Evolutionary conservation across 35 echinoderm and acorn worm species (phyloP), one percentile per base, ranked within the genome.

Genomic region (Lytechinus variegatus): DNA sequence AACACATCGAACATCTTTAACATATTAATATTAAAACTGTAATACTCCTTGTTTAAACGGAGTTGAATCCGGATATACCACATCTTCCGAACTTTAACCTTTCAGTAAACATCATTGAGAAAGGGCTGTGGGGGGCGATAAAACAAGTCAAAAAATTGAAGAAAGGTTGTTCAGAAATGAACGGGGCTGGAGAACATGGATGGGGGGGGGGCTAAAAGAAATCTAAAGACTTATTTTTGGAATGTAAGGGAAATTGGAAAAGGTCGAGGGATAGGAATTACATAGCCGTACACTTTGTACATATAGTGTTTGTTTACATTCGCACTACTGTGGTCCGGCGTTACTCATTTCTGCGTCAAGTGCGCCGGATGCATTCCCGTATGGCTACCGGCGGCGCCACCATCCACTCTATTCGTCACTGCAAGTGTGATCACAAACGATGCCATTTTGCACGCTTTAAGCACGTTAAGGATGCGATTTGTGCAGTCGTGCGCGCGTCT

Each of bases 281-380:
- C 66, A 79, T 24, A 24, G n/a, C 66, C 3, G 14, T 79, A 79
- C 66, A 79, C 88, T 44, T 54, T 54, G 88, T 21, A 90, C 28
- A 90, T 54, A 90, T 33, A 14, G 29, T 90, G 28, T 52, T 54
- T 90, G 88, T 90, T 90, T 90, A 54, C 88, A 52, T 33, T 90
- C 29, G 52, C 88, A 90, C 88, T 90, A 4, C 28, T 54, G 9
- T 2, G 11, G 88, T 21, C 88, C 28, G 29, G 52, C 52, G 6
- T 90, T 90, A 90, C 88, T 90, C 88, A 90, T 90, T 13, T 54
- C 29, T 52, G 8, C 4, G 16, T 79, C 19, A 24, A 79, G 66
- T 79, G 66, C 66, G 4, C 16, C 16, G 66, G n/a, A 79, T 79
- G 19, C 66, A 6, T 79, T 79, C 66, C 66, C 66, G 66, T 79